Evolutionary conservation across 2,888 invertebrate species (phyloP).

Genomic region (Agrilus cyanescens): DNA sequence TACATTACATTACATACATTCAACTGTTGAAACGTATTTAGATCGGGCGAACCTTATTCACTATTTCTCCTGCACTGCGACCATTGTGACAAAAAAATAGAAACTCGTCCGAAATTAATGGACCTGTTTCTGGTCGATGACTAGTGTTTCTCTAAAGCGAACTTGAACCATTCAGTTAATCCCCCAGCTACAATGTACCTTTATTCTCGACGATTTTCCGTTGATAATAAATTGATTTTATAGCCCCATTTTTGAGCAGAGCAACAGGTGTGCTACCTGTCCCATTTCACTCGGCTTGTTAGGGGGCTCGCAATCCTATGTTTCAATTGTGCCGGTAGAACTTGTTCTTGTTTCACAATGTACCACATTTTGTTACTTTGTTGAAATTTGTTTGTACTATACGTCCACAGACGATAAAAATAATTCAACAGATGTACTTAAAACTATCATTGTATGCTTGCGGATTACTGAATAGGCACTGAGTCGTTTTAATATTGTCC

Average conservation of each 20-base stretch:
- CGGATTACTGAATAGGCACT: too few relatives aligned
- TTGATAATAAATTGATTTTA: slow-evolving; percentile 29
- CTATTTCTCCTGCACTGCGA: slow-evolving; percentile 15
- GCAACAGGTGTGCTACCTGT: slow-evolving; percentile 33
- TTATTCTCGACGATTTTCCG: slow-evolving; percentile 27
- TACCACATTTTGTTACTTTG: too few relatives aligned
- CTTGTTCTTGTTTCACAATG: too few relatives aligned
- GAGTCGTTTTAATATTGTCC: too few relatives aligned
- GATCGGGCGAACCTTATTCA: slow-evolving; percentile 9
- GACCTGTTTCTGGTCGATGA: slow-evolving; percentile 23
- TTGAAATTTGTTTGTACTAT: too few relatives aligned
- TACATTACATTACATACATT: slow-evolving; percentile 3
- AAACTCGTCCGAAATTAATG: slow-evolving; percentile 17
- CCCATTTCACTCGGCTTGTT: slow-evolving; percentile 18
- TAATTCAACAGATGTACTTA: too few relatives aligned
- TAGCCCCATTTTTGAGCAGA: slow-evolving; percentile 17
- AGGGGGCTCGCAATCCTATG: too few relatives aligned
- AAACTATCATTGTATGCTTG: too few relatives aligned
- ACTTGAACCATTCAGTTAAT: slow-evolving; percentile 19
- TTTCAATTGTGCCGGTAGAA: too few relatives aligned
- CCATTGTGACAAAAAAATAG: slow-evolving; percentile 12
- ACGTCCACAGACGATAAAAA: too few relatives aligned
- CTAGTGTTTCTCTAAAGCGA: slow-evolving; percentile 25
- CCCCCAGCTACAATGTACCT: slow-evolving; percentile 21
- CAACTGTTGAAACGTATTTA: slow-evolving; percentile 9